A percentile compares a stretch with the other conserved stretches of the same genome.
These are phyloP conservation scores for Halcyon malimbica DNA, from an alignment of 2,113 vertebrate species.

Conservation along the genomic window DNA sequence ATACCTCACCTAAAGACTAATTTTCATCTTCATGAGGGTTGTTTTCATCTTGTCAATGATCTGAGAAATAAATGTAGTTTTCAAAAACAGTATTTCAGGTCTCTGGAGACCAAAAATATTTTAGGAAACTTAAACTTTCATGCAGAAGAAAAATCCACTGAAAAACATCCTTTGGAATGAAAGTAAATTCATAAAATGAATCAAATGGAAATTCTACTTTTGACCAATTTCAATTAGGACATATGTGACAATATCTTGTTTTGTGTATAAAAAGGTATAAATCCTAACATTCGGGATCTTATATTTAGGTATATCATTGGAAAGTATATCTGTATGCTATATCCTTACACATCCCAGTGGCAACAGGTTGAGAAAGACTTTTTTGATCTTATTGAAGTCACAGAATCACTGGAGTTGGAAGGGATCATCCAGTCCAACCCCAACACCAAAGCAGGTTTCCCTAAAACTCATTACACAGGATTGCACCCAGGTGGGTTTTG, in stretches of 20 bases:
- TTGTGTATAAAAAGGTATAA: not conserved
- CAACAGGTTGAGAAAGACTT: not conserved
- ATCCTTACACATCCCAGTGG: not conserved
- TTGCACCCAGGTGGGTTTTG: no score
- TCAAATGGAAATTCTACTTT: not conserved
- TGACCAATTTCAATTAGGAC: not conserved
- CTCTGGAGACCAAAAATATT: not conserved
- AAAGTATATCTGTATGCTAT: not conserved
- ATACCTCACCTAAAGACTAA: not conserved
- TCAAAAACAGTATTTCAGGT: not conserved
- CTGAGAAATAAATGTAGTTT: not conserved
- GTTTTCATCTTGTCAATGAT: not conserved
- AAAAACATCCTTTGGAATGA: not conserved
- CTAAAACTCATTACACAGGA: no score
- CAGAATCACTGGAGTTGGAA: no score
- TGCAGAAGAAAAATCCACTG: not conserved
- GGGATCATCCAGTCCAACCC: no score
- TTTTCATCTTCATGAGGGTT: not conserved
- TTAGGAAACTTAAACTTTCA: not conserved
- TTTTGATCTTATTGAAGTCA: not conserved
- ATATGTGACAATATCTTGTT: not conserved
- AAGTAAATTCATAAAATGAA: not conserved
- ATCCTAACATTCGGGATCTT: not conserved
- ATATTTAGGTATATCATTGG: not conserved
- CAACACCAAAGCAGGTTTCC: no score